These are phyloP conservation scores for Ctenicera cuprea DNA, from an alignment of 2,888 invertebrate species.

Conservation along the genomic window DNA sequence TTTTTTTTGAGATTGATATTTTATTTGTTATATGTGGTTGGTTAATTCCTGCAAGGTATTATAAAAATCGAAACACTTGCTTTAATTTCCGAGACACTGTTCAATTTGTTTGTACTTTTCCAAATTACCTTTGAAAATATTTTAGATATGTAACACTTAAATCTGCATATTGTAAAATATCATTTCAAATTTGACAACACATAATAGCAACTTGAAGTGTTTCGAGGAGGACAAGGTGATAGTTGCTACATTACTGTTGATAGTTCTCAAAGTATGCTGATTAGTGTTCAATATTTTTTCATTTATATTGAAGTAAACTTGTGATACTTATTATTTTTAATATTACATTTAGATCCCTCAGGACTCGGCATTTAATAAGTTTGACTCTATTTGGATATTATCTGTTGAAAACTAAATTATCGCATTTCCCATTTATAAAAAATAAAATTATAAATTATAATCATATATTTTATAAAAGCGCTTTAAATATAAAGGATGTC, in stretches of 20 bases:
- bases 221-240: conserved; percentile 32
- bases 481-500: too few species aligned
- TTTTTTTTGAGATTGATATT: conserved; percentile 52
- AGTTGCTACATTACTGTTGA: conserved; percentile 49
- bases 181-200: conserved; percentile 32
- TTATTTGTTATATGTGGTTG: conserved; percentile 51
- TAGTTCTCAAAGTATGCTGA: conserved; percentile 39
- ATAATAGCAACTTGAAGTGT: conserved; percentile 25
- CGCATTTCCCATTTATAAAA: neutral
- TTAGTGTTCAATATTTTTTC: conserved; percentile 67
- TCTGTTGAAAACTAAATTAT: conserved; percentile 2
- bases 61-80: conserved; percentile 12
- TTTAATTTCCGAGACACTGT: conserved; percentile 14
- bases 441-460: too few species aligned
- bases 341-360: conserved; percentile 70
- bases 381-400: conserved; percentile 55
- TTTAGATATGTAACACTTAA: conserved; percentile 29
- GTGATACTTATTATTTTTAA: conserved; percentile 73
- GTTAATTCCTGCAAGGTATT: conserved; percentile 20
- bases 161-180: conserved; percentile 15
- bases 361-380: conserved; percentile 66
- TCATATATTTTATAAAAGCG: too few species aligned
- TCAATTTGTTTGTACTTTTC: conserved; percentile 19
- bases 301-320: conserved; percentile 70
- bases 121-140: conserved; percentile 20